Percentiles rank a stretch among this genome's conserved stretches.
These are phyloP conservation scores for Punctoribates punctum DNA, from an alignment of 2,888 invertebrate genomes.

Conservation along the genomic window DNA sequence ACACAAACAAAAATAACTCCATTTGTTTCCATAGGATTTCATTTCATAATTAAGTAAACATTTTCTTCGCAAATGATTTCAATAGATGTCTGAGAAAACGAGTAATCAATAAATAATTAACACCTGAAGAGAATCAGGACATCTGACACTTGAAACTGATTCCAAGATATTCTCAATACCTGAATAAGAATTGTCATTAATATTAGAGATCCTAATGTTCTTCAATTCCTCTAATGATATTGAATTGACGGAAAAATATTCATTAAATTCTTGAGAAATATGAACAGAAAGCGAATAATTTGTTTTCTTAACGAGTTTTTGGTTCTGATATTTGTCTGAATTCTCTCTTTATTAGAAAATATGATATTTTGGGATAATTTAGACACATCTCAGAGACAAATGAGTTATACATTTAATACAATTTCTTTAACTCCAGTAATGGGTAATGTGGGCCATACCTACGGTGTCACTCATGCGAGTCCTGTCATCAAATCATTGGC, in stretches of 20 bases:
- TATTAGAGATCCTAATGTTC: neutral
- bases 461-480: neutral
- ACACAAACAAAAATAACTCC: no score
- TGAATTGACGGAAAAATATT: neutral
- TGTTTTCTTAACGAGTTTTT: conserved; percentile 1
- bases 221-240: neutral
- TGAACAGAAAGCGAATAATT: neutral
- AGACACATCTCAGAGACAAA: neutral
- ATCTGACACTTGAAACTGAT: no score
- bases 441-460: conserved; percentile 11
- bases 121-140: no score
- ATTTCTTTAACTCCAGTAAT: neutral
- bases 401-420: neutral
- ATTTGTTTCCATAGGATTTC: no score
- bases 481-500: conserved; percentile 31
- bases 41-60: no score
- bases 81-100: no score
- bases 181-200: no score
- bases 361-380: neutral
- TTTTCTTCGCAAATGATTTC: no score
- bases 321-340: neutral
- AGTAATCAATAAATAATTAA: no score
- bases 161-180: no score
- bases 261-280: neutral
- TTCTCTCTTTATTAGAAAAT: conserved; percentile 3